A percentile compares a stretch with the other conserved stretches of the same genome.
Conservation (phyloP, 2,113 vertebrate genomes). For the Etheostoma spectabile region DNA sequence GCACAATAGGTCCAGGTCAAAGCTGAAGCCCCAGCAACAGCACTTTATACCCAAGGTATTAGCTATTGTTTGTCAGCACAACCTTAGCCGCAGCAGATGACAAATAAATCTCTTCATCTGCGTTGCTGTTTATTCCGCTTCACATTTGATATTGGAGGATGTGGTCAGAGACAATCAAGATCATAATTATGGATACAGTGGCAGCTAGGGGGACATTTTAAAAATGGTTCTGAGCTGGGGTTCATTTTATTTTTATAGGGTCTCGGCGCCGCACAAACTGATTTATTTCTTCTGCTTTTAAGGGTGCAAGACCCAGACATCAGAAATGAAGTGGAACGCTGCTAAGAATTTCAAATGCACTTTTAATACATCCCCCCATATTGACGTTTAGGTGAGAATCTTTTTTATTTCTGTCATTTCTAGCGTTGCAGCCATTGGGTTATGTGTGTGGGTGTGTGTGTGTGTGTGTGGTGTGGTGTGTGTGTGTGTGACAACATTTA, state of each 20-base stretch:
- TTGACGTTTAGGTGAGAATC: conserved; percentile 86
- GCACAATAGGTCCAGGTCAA: no score
- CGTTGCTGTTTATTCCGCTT: conserved; percentile 71
- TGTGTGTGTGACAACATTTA: conserved; percentile 75
- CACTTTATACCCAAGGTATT: conserved; percentile 49
- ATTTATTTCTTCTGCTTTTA: conserved; percentile 86
- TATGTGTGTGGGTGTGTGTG: conserved; percentile 46
- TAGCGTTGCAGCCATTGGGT: conserved; percentile 58
- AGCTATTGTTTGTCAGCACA: conserved; percentile 73
- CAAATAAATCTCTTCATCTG: conserved; percentile 72
- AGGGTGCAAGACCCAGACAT: conserved; percentile 85
- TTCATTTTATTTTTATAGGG: conserved; percentile 85
- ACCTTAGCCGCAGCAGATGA: conserved; percentile 57
- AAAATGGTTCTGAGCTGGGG: conserved; percentile 79
- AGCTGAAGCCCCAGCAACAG: conserved; percentile 15
- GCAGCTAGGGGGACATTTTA: conserved; percentile 74
- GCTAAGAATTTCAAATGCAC: conserved; percentile 88
- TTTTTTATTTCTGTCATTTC: conserved; percentile 86
- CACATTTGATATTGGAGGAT: conserved; percentile 76
- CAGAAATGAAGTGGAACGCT: conserved; percentile 83
- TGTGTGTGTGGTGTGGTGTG: conserved; percentile 41
- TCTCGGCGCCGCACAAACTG: conserved; percentile 79
- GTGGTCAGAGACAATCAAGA: conserved; percentile 81
- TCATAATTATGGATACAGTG: conserved; percentile 81
- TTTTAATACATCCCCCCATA: conserved; percentile 86